These are phyloP conservation scores for Brachyalestes nurse DNA, from an alignment of 2,797 vertebrate genomes.

Conservation along the genomic window DNA sequence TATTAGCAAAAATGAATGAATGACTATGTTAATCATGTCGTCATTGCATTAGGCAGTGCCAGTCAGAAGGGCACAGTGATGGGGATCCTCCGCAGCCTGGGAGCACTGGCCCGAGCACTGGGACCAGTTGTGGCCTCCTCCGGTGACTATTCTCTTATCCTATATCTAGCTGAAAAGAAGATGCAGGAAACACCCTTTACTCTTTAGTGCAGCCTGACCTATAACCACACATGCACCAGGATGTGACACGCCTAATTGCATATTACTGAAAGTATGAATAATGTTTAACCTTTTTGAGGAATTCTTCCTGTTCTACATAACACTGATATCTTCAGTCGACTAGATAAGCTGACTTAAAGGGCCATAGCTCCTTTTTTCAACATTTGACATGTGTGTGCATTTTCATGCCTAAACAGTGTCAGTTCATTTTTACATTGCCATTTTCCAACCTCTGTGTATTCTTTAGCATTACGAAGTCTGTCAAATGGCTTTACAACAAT, in stretches of 20 bases:
- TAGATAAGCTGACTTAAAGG: neutral
- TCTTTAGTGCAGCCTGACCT: neutral
- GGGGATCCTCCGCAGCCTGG: conserved; percentile 94
- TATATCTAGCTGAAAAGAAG: neutral
- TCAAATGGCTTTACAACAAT: neutral
- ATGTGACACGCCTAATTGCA: neutral
- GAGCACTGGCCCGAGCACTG: conserved; percentile 89
- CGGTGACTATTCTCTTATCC: conserved; percentile 69
- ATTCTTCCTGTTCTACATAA: conserved; percentile 2
- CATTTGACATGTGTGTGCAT: too few species aligned
- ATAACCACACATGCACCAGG: neutral
- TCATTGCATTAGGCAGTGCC: conserved; percentile 78
- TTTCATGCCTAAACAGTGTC: too few species aligned
- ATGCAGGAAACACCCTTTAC: neutral
- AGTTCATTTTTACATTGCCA: too few species aligned
- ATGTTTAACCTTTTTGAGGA: conserved; percentile 27
- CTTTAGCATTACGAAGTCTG: too few species aligned
- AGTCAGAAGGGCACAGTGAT: conserved; percentile 93
- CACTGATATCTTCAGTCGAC: neutral
- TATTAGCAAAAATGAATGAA: neutral
- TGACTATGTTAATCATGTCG: neutral
- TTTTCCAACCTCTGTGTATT: too few species aligned
- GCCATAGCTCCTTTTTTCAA: neutral
- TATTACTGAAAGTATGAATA: neutral
- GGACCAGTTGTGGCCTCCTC: conserved; percentile 89